Conservation (phyloP, 2,113 vertebrate genomes). For the Synodontis membranacea region DNA sequence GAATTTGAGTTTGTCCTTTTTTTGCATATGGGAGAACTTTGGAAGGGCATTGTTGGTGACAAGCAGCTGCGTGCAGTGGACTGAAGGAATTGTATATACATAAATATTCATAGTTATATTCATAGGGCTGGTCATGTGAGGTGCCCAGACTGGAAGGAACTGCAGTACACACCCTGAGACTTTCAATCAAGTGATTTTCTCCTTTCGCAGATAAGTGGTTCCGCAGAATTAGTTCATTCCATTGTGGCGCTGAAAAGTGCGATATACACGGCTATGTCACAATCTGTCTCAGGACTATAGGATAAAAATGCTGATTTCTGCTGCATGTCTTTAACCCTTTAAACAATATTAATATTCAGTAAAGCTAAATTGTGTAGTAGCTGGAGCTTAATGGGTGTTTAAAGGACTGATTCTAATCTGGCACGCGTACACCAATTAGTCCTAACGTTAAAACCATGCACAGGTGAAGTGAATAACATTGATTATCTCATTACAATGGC, state of each 20-base stretch:
- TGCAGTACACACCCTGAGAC: neutral
- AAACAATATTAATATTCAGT: neutral
- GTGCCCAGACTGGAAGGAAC: neutral
- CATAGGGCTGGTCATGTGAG: neutral
- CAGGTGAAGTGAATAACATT: too few relatives aligned
- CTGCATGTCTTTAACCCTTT: neutral
- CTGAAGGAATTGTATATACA: conserved; percentile 25
- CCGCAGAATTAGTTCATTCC: neutral
- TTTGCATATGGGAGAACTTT: conserved; percentile 16
- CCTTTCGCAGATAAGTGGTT: neutral
- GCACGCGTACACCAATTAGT: neutral
- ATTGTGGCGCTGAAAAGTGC: neutral
- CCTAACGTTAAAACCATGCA: neutral
- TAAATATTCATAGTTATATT: conserved; percentile 9
- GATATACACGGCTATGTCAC: neutral
- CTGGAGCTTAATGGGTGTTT: neutral
- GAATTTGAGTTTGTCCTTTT: neutral
- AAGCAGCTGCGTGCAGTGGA: neutral
- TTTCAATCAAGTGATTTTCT: conserved; percentile 5
- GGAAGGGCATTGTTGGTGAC: conserved; percentile 16
- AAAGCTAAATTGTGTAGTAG: neutral
- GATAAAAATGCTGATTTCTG: neutral
- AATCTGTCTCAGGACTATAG: neutral
- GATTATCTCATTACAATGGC: too few relatives aligned
- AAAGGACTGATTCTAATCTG: neutral